Conservation (phyloP, 2,888 invertebrate species). For the Andrena chrysosceles region DNA sequence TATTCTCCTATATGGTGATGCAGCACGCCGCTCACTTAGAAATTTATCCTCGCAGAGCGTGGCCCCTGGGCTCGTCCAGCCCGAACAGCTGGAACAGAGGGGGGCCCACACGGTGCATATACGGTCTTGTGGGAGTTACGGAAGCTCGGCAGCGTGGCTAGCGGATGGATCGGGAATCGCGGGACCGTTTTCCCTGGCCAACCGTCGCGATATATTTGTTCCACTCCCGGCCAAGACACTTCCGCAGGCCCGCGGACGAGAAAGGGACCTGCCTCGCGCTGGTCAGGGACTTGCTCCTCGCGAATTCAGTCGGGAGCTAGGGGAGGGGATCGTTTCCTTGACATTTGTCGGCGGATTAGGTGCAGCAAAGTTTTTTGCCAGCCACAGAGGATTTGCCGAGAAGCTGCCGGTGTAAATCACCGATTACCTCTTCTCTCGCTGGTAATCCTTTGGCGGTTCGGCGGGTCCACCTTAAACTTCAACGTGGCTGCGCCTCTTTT, state of each 20-base stretch:
- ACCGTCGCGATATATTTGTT: conserved; percentile 62
- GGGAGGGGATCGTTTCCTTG: conserved; percentile 27
- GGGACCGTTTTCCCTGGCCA: conserved; percentile 39
- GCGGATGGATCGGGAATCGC: conserved; percentile 62
- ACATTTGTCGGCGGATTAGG: conserved; percentile 55
- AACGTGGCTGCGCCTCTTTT: not conserved
- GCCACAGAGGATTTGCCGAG: conserved; percentile 33
- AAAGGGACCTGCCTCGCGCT: not conserved
- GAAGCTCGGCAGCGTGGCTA: conserved; percentile 55
- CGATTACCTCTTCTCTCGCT: conserved; percentile 23
- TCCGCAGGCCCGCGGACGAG: conserved; percentile 13
- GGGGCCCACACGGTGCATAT: conserved; percentile 58
- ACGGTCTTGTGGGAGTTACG: conserved; percentile 75
- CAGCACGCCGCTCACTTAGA: conserved; percentile 78
- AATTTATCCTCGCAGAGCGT: conserved; percentile 74
- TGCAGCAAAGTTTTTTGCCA: conserved; percentile 7
- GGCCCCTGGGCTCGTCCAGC: conserved; percentile 48
- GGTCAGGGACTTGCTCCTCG: not conserved
- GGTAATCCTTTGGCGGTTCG: conserved; percentile 41
- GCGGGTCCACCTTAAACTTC: not conserved
- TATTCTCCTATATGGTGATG: conserved; percentile 83
- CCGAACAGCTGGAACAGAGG: conserved; percentile 14
- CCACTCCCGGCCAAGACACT: conserved; percentile 24
- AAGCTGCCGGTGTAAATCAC: conserved; percentile 30
- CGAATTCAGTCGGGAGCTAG: not conserved